Base-by-base conservation (phyloP, 2,113 vertebrate species). In the Leptocoma aspasia region DNA sequence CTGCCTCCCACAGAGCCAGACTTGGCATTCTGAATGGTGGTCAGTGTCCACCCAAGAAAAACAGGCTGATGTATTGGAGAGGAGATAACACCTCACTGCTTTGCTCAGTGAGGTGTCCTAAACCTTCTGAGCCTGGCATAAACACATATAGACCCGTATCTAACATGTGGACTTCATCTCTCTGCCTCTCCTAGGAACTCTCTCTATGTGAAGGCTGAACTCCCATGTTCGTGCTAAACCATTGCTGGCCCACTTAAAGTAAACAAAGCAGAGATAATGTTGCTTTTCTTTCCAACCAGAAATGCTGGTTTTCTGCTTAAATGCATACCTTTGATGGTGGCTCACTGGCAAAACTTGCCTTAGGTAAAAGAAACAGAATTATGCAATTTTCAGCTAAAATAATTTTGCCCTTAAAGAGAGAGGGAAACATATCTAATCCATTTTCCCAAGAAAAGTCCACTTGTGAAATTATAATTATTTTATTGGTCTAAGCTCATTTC, bases 261-360 rank as follows among this genome's bases (percentile, higher is more conserved):
- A 96, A 96, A 95, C 65, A 86, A 64, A 86, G 87, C 50, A 69
- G 42, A 95, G 92, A 97, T 95, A 96, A 95, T 90, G 20, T 33
- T 83, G 93, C 85, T 97, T 97, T 97, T 93, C 92, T 96, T 97
- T 93, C 76, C 93, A 97, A 75, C 90, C 85, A 97, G 94, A 96
- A 97, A 97, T 94, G 77, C 68, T 86, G 86, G 82, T 91, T 97
- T 97, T 94, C 88, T 95, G 68, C 57, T 94, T 93, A 97, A 97
- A 97, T 81, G 56, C 75, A 86, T 93, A 91, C 89, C 81, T 96
- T 95, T 96, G 94, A 94, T 95, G 94, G 53, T 81, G 66, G 82
- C 64, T 96, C 82, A 76, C 68, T 92, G 64, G 56, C 79, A 92
- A 93, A 97, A 92, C 42, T 96, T 95, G 94, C 86, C 92, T 94